Conservation (phyloP, 2,113 vertebrate genomes). For the Larimichthys polyactis region DNA sequence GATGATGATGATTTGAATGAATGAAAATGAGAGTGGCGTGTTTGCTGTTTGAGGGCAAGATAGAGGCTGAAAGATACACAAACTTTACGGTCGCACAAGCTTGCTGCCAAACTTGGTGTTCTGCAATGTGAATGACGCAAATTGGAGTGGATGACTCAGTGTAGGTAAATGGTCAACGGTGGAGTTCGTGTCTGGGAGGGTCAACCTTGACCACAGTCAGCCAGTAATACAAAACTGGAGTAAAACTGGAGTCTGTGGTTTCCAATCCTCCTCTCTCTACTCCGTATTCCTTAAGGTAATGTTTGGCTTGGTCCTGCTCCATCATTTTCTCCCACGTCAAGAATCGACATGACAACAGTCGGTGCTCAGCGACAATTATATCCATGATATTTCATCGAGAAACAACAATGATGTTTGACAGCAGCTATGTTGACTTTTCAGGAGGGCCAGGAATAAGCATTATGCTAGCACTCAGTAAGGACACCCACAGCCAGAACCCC, state of each 20-base stretch:
- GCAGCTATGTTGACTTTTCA: slow-evolving; percentile 61
- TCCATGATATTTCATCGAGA: slow-evolving; percentile 45
- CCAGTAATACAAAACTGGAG: slow-evolving; percentile 19
- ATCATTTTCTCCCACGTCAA: slow-evolving; percentile 37
- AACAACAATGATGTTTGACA: slow-evolving; percentile 61
- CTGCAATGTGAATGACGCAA: background rate
- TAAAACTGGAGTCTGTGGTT: slow-evolving; percentile 48
- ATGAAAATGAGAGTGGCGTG: slow-evolving; percentile 66
- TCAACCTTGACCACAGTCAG: slow-evolving; percentile 47
- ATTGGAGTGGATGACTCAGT: slow-evolving; percentile 23
- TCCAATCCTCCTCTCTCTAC: slow-evolving; percentile 18
- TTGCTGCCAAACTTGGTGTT: slow-evolving; percentile 40
- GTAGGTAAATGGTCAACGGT: slow-evolving; percentile 39
- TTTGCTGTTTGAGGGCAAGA: slow-evolving; percentile 43
- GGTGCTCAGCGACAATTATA: slow-evolving; percentile 48
- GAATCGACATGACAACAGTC: slow-evolving; percentile 56
- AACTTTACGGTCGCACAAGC: background rate
- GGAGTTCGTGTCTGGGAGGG: slow-evolving; percentile 16
- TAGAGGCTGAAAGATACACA: slow-evolving; percentile 31
- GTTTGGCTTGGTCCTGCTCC: slow-evolving; percentile 50
- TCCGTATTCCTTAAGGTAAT: slow-evolving; percentile 47
- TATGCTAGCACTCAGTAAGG: slow-evolving; percentile 51
- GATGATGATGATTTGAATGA: slow-evolving; percentile 64
- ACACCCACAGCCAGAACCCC: slow-evolving; percentile 47
- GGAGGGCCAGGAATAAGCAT: slow-evolving; percentile 56